A percentile compares a stretch with the other conserved stretches of the same genome.
phyloP scores from a whole-genome alignment of 37 sponge, comb jelly and placozoan genomes.

The Chondrilla cf. caribensis region DNA sequence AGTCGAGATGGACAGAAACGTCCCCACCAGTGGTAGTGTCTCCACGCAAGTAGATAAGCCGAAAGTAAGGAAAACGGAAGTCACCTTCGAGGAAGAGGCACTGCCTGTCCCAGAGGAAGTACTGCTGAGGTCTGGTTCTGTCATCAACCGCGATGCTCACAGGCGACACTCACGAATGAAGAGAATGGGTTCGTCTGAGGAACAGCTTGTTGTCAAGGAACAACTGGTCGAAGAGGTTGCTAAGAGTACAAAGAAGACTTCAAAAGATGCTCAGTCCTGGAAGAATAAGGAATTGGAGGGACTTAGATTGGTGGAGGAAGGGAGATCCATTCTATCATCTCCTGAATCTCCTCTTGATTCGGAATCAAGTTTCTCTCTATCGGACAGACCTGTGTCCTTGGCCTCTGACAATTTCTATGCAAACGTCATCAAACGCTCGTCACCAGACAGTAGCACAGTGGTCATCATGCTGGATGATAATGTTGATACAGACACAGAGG shows the following conservation, averaged over 20 bases:
- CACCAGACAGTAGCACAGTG: background rate
- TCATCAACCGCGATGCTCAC: constrained; percentile 3
- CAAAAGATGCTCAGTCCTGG: background rate
- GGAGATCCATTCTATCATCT: background rate
- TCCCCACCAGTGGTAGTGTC: background rate
- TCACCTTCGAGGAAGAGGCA: background rate
- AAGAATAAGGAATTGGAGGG: too few species aligned
- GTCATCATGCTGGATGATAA: background rate
- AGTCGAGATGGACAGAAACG: background rate
- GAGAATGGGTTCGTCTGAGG: background rate
- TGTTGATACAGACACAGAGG: background rate
- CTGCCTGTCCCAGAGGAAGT: constrained; percentile 5
- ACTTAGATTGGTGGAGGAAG: background rate
- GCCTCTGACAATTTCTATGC: constrained; percentile 8
- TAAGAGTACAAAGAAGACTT: background rate
- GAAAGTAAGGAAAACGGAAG: constrained; percentile 6
- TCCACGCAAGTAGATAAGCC: background rate
- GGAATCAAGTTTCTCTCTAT: background rate
- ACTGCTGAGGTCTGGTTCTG: background rate
- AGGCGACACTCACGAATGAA: background rate
- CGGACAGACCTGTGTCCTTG: constrained; percentile 13
- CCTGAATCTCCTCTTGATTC: background rate
- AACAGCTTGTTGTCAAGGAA: background rate
- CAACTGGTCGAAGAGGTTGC: too few species aligned
- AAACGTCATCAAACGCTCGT: background rate